Evolutionary conservation across 2,888 invertebrate species (phyloP).

Genomic region (Phalangium opilio): DNA sequence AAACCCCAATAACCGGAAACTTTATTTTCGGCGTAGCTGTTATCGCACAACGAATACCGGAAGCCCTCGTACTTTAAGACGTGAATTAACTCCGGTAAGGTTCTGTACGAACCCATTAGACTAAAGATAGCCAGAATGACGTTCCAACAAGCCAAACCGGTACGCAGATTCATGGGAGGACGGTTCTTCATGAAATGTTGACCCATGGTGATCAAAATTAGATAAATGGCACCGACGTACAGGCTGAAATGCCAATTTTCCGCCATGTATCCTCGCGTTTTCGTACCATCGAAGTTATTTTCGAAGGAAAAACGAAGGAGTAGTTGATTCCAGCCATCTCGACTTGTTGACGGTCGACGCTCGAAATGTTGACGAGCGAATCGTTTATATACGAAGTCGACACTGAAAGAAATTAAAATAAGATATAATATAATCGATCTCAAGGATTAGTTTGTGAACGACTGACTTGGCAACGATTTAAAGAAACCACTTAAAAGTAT

Average conservation of each 20-base stretch:
- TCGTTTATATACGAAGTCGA: too few species aligned
- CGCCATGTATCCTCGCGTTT: conserved; percentile 83
- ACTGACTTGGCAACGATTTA: too few species aligned
- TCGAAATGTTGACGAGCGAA: too few species aligned
- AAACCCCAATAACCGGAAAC: conserved; percentile 95
- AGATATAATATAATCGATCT: too few species aligned
- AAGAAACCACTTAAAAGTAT: too few species aligned
- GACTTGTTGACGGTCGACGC: too few species aligned
- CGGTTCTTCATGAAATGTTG: conserved; percentile 84
- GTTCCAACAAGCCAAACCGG: conserved; percentile 81
- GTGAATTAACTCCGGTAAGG: conserved; percentile 79
- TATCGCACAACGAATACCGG: conserved; percentile 88
- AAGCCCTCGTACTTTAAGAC: conserved; percentile 77
- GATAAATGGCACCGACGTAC: conserved; percentile 74
- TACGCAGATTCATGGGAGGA: conserved; percentile 73
- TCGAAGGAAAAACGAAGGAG: conserved; percentile 87
- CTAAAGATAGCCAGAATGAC: conserved; percentile 79
- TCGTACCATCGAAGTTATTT: conserved; percentile 74
- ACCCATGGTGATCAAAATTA: conserved; percentile 83
- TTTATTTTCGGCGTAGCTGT: conserved; percentile 73
- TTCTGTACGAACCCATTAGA: conserved; percentile 69
- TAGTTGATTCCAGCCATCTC: conserved; percentile 43
- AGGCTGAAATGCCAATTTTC: conserved; percentile 89
- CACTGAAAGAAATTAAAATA: too few species aligned
- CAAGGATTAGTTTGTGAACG: too few species aligned